These are phyloP conservation scores for Drosophila varians DNA, from an alignment of 1,140 invertebrate species.

Conservation along the genomic window DNA sequence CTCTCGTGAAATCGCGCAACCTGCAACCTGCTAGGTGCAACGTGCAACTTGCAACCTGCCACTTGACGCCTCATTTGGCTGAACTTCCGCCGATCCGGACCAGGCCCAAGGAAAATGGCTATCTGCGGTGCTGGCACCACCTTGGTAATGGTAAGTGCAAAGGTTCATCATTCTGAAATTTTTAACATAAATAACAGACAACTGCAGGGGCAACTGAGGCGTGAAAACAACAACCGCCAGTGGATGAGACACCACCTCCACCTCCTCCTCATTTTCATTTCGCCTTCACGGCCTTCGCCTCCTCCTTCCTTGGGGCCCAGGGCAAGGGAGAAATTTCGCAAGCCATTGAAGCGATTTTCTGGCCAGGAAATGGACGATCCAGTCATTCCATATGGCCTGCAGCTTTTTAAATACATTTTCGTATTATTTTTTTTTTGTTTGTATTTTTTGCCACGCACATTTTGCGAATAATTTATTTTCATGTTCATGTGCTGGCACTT, in stretches of 20 bases:
- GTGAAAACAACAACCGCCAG: constrained; percentile 56
- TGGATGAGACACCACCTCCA: constrained; percentile 13
- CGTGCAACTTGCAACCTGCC: constrained; percentile 44
- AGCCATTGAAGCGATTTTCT: constrained; percentile 17
- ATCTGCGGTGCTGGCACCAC: constrained; percentile 27
- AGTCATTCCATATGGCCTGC: constrained; percentile 33
- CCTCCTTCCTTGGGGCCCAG: background rate
- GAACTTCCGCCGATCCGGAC: constrained; percentile 49
- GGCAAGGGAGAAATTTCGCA: constrained; percentile 30
- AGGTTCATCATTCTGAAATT: constrained; percentile 39
- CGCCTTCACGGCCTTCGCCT: background rate
- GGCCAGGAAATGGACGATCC: constrained; percentile 42
- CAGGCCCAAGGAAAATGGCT: constrained; percentile 52
- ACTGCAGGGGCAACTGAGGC: constrained; percentile 49
- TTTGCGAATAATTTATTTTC: constrained; percentile 40
- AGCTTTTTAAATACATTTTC: constrained; percentile 9
- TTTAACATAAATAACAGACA: constrained; percentile 47
- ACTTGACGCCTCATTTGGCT: constrained; percentile 53
- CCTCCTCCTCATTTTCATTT: too few species aligned
- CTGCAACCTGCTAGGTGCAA: background rate
- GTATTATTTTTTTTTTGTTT: constrained; percentile 5
- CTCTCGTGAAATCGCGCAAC: constrained; percentile 22
- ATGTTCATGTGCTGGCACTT: constrained; percentile 42
- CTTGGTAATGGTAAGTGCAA: constrained; percentile 59
- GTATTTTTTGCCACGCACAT: constrained; percentile 22